phyloP scores from a whole-genome alignment of 2,113 vertebrate genomes.

The Callochromis pleurospilus region DNA sequence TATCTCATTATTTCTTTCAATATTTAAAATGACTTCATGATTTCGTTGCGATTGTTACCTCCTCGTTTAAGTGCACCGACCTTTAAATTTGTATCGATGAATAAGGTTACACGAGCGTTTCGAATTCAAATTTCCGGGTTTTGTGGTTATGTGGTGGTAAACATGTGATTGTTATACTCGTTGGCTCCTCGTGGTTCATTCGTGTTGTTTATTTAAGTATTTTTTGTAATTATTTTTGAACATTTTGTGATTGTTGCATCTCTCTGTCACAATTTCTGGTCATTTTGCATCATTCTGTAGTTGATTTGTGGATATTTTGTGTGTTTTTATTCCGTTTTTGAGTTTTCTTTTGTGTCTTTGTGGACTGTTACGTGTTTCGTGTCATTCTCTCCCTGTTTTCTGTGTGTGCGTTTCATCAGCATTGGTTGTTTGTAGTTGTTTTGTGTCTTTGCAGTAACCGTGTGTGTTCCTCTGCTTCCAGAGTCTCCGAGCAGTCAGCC shows the following conservation, averaged over 20 bases:
- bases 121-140: not conserved
- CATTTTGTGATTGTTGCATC: not conserved
- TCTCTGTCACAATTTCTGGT: not conserved
- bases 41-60: not conserved
- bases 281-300: not conserved
- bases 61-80: not conserved
- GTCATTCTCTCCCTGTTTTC: not conserved
- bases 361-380: not conserved
- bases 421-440: not conserved
- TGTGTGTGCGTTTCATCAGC: not conserved
- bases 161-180: not conserved
- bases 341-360: not conserved
- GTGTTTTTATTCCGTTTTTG: not conserved
- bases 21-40: not conserved
- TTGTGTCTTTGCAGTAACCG: not conserved
- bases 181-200: not conserved
- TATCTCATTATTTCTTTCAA: not conserved
- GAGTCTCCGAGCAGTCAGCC: constrained; percentile 37
- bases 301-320: not conserved
- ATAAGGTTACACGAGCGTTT: not conserved
- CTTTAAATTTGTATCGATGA: not conserved
- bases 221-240: not conserved
- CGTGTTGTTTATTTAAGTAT: not conserved
- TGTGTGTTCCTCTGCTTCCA: not conserved
- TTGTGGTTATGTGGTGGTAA: not conserved